Base-by-base conservation (phyloP, 2,797 vertebrate species). In the Chiroxiphia lanceolata region DNA sequence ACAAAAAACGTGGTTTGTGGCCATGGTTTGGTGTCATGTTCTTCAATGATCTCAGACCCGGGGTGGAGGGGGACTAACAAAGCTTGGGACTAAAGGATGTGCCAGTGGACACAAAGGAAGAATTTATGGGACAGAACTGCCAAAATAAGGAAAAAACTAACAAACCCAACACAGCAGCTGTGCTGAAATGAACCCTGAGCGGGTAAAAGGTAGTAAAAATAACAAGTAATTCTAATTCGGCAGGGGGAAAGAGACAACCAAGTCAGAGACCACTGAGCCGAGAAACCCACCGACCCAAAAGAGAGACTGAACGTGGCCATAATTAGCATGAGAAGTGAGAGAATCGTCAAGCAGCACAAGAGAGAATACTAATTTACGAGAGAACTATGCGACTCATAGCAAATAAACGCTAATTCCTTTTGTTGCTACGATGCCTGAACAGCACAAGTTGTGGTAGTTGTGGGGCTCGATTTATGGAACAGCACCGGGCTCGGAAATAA, bases 391-490 rank as follows among this genome's bases (percentile, higher is more conserved):
- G 31, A 16, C 8, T 68, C 9, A 18, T 0, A n/a, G 22, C 67
- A 7, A 34, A 31, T 0, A 29, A 53, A 7, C 45, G 4, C 6
- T 3, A 31, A 67, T 10, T 10, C 29, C 13, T 5, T 0, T 3
- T 1, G 33, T 51, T 11, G 15, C 16, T 2, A 9, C 4, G 11
- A 29, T 0, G 10, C 2, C 25, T 2, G 21, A 51, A 45, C 31
- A n/a, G 5, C 4, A 17, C 16, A 13, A 38, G 33, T 2, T 0
- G 15, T 4, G 33, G 4, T 0, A 17, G 6, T 0, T 1, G 9
- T 1, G 12, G 5, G 27, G 7, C 19, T 11, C 13, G 27, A 36
- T 16, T 5, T 1, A 13, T 1, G 13, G 36, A 50, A 36, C 0
- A 27, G 8, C 1, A 23, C 25, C 7, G 7, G 51, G 4, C 47